These are phyloP conservation scores for Dasyprocta punctata DNA, from an alignment of 2,113 vertebrate species.

Conservation along the genomic window DNA sequence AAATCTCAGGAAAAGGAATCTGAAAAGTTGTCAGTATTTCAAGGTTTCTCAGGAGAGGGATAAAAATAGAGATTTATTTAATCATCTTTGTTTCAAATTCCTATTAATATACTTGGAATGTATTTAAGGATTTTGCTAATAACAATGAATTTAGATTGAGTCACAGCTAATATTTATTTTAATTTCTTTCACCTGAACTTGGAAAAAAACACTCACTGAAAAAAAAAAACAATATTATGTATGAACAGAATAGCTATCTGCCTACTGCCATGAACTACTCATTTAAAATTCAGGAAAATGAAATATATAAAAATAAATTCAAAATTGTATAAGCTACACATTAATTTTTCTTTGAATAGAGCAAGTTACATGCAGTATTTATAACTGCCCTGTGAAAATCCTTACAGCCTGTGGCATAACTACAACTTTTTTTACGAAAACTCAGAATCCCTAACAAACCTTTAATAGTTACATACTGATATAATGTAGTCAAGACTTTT, in stretches of 20 bases:
- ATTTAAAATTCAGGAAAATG: background rate
- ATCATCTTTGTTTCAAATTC: background rate
- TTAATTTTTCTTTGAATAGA: background rate
- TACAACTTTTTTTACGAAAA: background rate
- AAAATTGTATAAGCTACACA: background rate
- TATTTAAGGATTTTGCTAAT: background rate
- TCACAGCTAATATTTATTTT: constrained; percentile 17
- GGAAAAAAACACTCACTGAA: background rate
- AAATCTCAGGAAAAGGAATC: background rate
- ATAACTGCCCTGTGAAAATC: background rate
- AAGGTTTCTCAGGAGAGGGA: background rate
- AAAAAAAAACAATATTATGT: background rate
- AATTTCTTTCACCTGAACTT: background rate
- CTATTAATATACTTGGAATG: background rate
- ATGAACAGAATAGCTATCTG: background rate
- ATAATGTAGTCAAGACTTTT: rapidly evolving
- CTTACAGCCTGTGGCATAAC: background rate
- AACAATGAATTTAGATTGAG: background rate
- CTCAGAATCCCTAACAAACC: background rate
- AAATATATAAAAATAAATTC: background rate
- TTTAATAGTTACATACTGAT: background rate
- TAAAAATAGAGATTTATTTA: background rate
- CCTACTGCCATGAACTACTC: background rate
- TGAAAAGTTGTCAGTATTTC: background rate
- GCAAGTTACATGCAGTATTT: background rate